Conservation (phyloP, 35 echinoderm and acorn worm species). For the Amphiura filiformis region DNA sequence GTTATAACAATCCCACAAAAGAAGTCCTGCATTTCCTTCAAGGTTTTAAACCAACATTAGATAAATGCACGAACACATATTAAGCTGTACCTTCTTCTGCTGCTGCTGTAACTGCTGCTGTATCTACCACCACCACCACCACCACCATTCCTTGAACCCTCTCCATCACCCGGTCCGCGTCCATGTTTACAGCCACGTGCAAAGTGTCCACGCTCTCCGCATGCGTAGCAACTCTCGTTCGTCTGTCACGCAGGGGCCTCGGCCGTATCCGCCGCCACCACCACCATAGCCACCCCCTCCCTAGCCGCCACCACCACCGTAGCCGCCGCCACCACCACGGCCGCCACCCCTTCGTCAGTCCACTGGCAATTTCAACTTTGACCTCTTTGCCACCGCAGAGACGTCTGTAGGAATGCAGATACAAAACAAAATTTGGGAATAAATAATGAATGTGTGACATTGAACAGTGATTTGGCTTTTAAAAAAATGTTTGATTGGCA, state of each 20-base stretch:
- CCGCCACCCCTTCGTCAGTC: too few relatives aligned
- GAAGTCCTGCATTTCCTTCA: too few relatives aligned
- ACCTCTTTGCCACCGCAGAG: background rate
- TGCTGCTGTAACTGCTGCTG: background rate
- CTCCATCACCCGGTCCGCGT: background rate
- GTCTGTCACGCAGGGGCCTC: background rate
- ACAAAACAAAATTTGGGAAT: too few relatives aligned
- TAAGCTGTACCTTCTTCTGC: background rate
- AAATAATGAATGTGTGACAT: too few relatives aligned
- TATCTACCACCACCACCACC: background rate
- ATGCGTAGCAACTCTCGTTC: constrained; percentile 31
- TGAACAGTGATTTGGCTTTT: too few relatives aligned
- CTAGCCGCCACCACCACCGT: too few relatives aligned
- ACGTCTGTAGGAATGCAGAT: too few relatives aligned
- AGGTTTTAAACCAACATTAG: too few relatives aligned
- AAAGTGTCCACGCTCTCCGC: constrained; percentile 25
- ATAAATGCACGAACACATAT: too few relatives aligned
- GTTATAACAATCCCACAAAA: too few relatives aligned
- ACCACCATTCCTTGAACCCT: background rate
- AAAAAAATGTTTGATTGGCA: too few relatives aligned
- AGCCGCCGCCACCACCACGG: background rate
- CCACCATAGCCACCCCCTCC: constrained; percentile 2
- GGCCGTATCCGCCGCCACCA: background rate
- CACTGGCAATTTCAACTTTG: background rate
- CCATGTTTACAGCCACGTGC: constrained; percentile 26